Conservation (phyloP, 2,888 invertebrate genomes). For the Cataglyphis livida region DNA sequence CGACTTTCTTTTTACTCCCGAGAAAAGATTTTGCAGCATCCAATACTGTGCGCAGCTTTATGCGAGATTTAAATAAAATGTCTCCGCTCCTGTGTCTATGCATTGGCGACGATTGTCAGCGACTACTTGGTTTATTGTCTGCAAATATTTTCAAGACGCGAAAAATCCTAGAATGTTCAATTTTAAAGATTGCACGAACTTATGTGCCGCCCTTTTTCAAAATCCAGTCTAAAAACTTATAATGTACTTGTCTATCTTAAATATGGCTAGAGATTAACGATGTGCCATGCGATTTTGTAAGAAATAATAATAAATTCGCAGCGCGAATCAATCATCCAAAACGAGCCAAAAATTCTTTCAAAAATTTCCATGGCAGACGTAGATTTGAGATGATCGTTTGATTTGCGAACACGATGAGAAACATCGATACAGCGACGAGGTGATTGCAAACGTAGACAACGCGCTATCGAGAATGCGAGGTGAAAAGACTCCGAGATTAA, state of each 20-base stretch:
- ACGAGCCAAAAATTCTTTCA: background rate
- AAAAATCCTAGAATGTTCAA: background rate
- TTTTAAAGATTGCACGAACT: background rate
- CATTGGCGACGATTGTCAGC: background rate
- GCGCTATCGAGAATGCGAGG: constrained; percentile 59
- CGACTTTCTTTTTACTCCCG: background rate
- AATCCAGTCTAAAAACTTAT: background rate
- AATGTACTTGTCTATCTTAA: background rate
- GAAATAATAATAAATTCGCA: background rate
- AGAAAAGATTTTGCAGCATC: constrained; percentile 13
- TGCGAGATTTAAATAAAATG: constrained; percentile 30
- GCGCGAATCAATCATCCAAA: background rate
- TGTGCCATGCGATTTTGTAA: background rate
- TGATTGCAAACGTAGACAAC: constrained; percentile 55
- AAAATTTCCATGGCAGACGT: constrained; percentile 9
- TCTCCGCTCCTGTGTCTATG: background rate
- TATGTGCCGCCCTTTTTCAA: background rate
- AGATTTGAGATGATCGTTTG: constrained; percentile 34
- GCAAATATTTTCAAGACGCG: background rate
- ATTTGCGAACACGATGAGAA: constrained; percentile 54
- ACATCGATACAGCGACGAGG: constrained; percentile 47
- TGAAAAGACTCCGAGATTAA: constrained; percentile 64
- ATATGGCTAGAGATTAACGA: background rate
- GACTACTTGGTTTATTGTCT: background rate
- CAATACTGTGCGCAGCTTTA: constrained; percentile 3